Base-by-base conservation (phyloP, 2,113 vertebrate species). In the Salminus brasiliensis region DNA sequence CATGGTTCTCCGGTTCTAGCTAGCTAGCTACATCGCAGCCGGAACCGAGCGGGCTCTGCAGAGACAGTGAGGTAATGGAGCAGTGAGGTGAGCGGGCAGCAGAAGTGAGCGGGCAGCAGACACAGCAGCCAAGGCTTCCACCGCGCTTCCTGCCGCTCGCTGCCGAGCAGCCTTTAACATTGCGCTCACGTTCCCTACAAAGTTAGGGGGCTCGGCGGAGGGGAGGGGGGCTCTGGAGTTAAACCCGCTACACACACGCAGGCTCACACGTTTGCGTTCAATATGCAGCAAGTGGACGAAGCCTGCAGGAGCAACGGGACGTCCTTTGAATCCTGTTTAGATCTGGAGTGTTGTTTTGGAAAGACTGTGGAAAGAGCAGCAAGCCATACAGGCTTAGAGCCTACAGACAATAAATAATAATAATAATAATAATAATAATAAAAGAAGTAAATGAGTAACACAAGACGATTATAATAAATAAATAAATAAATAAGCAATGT, bases 141-240 rank as follows among this genome's bases (percentile, higher is more conserved):
- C 47, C 47, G 49, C 60, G 70, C 71, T 34, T 41, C 68, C 60
- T 21, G 68, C 62, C 36, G 55, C 45, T 55, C 47, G 27, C 18
- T 16, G 72, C 18, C 12, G 72, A 47, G 79, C 45, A n/a, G 29
- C 69, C 89, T 93, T n/a, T 91, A 88, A 89, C 74, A 93, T 92
- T 88, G 85, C 88, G 75, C 88, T 91, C 92, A 94, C 93, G 93
- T 94, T 83, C 84, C 39, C 77, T 67, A 87, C 88, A 91, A 93
- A 94, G 92, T 93, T 93, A 86, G 92, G 81, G 36, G 21, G 78
- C 85, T 84, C 85, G 82, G 83, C 85, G 76, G 71, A 79, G 80
- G 85, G 82, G 83, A 86, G 77, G 71, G 81, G 80, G 52, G n/a
- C 5, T 55, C 81, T 80, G 63, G 85, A 81, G 82, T 84, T 79